Evolutionary conservation across 2,888 invertebrate genomes (phyloP).

Genomic region (Ramazzottius varieornatus): DNA sequence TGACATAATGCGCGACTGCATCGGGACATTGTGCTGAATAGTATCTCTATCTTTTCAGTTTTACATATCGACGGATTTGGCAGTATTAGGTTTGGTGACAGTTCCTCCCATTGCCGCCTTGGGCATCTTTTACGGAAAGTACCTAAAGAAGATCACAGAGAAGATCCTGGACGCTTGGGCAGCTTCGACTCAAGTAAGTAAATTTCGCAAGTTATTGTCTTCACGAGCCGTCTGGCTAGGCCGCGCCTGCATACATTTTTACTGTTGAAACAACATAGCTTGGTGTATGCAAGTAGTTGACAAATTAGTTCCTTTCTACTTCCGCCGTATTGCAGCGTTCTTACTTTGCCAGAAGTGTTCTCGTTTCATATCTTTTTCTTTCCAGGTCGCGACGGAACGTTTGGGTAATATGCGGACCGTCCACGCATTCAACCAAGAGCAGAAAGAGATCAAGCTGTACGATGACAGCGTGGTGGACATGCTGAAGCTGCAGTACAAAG

Average conservation of each 20-base stretch:
- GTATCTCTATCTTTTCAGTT: constrained; percentile 31
- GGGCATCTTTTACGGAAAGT: constrained; percentile 39
- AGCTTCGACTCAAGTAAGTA: constrained; percentile 32
- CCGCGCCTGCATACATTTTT: too few species aligned
- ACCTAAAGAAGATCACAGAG: constrained; percentile 53
- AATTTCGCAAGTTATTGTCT: not conserved
- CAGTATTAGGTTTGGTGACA: constrained; percentile 53
- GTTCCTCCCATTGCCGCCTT: constrained; percentile 67
- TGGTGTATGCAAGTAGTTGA: too few species aligned
- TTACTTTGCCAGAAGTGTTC: not conserved
- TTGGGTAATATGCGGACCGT: constrained; percentile 75
- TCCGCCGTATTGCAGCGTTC: too few species aligned
- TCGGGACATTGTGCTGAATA: constrained; percentile 4
- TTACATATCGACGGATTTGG: constrained; percentile 65
- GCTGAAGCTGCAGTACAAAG: constrained; percentile 50
- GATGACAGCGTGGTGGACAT: constrained; percentile 39
- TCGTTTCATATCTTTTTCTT: not conserved
- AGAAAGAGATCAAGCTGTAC: constrained; percentile 43
- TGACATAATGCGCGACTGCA: not conserved
- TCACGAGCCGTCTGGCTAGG: too few species aligned
- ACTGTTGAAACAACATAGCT: too few species aligned
- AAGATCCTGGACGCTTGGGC: constrained; percentile 37
- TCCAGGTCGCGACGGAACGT: constrained; percentile 51
- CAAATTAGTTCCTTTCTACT: too few species aligned
- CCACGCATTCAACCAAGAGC: constrained; percentile 65